Evolutionary conservation across 2,113 vertebrate genomes (phyloP).

Genomic region (Dipodomys stephensi): DNA sequence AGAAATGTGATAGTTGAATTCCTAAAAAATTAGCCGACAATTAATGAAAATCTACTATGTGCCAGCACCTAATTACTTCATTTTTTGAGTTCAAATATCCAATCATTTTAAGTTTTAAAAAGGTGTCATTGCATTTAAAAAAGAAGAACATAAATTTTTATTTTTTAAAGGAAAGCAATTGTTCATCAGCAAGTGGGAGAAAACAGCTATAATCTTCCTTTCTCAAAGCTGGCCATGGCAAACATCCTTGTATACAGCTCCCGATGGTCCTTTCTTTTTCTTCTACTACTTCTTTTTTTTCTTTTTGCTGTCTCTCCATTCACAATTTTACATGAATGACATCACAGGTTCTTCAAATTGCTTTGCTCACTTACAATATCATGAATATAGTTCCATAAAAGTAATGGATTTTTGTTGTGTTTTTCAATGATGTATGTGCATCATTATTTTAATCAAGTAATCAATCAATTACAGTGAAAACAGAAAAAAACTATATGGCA

Average conservation of each 20-base stretch:
- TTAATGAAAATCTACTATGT: not conserved
- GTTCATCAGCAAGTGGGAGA: not conserved
- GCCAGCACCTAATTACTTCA: not conserved
- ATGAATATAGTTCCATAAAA: not conserved
- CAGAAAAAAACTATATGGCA: not conserved
- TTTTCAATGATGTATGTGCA: not conserved
- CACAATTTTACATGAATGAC: not conserved
- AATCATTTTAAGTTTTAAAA: not conserved
- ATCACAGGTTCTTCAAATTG: not conserved
- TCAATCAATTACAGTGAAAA: not conserved
- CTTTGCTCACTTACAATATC: not conserved
- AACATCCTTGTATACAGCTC: not conserved
- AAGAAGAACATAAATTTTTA: slow-evolving; percentile 14
- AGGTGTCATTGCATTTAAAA: not conserved
- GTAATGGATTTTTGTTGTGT: slow-evolving; percentile 40
- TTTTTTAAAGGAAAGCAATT: not conserved
- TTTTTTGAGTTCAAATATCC: slow-evolving; percentile 31
- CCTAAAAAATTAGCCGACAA: not conserved
- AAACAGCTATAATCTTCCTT: not conserved
- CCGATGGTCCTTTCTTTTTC: not conserved
- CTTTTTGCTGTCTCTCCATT: not conserved
- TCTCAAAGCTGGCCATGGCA: not conserved
- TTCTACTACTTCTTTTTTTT: not conserved
- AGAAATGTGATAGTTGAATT: no score
- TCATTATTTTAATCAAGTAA: slow-evolving; percentile 30